Evolutionary conservation across 1,140 invertebrate genomes (phyloP), one percentile per base, ranked within the genome.

Genomic region (Reticulitermes speratus): DNA sequence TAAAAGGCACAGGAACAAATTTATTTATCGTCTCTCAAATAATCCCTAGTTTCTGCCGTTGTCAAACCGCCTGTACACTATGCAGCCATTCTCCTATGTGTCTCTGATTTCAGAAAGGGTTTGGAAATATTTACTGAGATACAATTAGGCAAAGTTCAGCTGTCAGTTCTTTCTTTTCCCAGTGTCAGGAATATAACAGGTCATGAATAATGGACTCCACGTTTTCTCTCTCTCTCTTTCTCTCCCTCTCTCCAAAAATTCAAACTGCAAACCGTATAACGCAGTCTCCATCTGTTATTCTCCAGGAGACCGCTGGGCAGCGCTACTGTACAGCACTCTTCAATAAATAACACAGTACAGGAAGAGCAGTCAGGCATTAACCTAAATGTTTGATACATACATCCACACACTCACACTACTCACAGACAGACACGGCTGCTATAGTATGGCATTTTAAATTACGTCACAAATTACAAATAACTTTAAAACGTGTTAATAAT

Each of bases 221-320:
- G 38, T 38, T 38, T 2, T 38, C 38, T 38, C 19, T 21, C 11
- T 55, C 52, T 55, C 52, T 55, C 14, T 55, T 9, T 9, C 3
- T 65, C 25, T 25, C 59, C 16, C n/a, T 9, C 3, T 65, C 25
- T 25, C 59, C 16, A 65, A 65, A 65, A 65, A 21, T 75, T 30
- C 9, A 75, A 25, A 6, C 14, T 16, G 25, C 0, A 75, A 75
- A 75, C 3, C n/a, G 65, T 8, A 30, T 6, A 75, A 8, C n/a
- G n/a, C n/a, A 75, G n/a, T 14, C n/a, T 30, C 65, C 65, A 75
- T 75, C n/a, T 75, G n/a, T 75, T 75, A 75, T 75, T 75, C n/a
- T 75, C 11, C 25, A 75, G 30, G 65, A 75, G 65, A 30, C 25
- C 65, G 65, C 52, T 55, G 65, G 65, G 14, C 65, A 75, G 65